Evolutionary conservation across 1,140 invertebrate genomes (phyloP).

Genomic region (Arion vulgaris): DNA sequence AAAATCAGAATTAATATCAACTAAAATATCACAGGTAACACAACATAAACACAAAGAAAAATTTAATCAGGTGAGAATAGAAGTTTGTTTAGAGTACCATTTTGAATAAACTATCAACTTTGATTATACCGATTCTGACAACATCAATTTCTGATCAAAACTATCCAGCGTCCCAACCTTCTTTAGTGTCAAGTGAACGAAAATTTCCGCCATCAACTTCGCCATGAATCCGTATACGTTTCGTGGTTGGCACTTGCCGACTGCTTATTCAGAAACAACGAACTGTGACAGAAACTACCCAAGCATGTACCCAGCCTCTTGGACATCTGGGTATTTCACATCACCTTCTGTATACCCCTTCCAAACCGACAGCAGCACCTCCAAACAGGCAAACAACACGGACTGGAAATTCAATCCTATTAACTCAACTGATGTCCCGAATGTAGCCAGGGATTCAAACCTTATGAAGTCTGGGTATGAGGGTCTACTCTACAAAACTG

Average conservation of each 20-base stretch:
- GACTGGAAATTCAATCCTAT: slow-evolving; percentile 67
- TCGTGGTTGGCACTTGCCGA: slow-evolving; percentile 66
- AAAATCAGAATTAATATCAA: too few relatives aligned
- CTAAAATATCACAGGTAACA: too few relatives aligned
- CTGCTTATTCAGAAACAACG: slow-evolving; percentile 60
- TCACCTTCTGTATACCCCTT: slow-evolving; percentile 65
- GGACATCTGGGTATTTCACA: slow-evolving; percentile 65
- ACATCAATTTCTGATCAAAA: too few relatives aligned
- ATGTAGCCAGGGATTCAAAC: slow-evolving; percentile 50
- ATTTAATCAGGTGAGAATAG: too few relatives aligned
- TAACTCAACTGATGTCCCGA: slow-evolving; percentile 55
- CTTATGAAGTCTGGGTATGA: slow-evolving; percentile 59
- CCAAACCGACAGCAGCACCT: slow-evolving; percentile 56
- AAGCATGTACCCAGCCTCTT: slow-evolving; percentile 62
- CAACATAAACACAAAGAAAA: too few relatives aligned
- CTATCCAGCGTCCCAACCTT: too few relatives aligned
- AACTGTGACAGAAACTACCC: slow-evolving; percentile 67
- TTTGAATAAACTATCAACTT: too few relatives aligned
- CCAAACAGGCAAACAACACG: slow-evolving; percentile 55
- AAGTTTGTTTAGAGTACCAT: too few relatives aligned
- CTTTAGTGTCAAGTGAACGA: too few relatives aligned
- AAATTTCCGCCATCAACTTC: too few relatives aligned
- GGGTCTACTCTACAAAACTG: slow-evolving; percentile 62
- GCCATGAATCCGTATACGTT: slow-evolving; percentile 68
- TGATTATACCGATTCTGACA: too few relatives aligned